Conservation (phyloP, 2,888 invertebrate species). For the Formica aserva region DNA sequence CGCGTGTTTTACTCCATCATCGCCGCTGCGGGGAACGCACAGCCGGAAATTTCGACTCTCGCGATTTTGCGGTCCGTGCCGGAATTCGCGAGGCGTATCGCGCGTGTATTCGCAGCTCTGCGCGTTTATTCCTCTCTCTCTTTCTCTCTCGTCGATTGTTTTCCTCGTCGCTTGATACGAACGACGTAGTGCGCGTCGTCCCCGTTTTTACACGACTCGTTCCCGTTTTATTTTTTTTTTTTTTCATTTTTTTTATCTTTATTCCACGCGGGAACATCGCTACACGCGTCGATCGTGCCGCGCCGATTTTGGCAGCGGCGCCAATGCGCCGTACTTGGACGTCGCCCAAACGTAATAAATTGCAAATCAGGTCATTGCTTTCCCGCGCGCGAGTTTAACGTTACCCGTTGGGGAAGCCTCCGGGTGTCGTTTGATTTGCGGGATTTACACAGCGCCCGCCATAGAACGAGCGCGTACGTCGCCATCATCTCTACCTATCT, state of each 20-base stretch:
- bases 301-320: slow-evolving; percentile 68
- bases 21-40: neutral
- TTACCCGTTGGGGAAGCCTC: slow-evolving; percentile 28
- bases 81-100: slow-evolving; percentile 25
- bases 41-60: slow-evolving; percentile 12
- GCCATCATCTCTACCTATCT: neutral
- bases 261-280: slow-evolving; percentile 5
- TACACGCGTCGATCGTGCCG: neutral
- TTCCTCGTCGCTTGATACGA: neutral
- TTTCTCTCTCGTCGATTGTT: neutral
- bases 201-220: neutral
- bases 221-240: neutral
- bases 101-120: neutral
- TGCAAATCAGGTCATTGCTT: slow-evolving; percentile 81
- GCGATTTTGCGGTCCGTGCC: slow-evolving; percentile 21
- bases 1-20: slow-evolving; percentile 13
- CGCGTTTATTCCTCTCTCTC: neutral
- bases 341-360: slow-evolving; percentile 79
- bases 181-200: neutral
- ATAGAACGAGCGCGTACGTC: slow-evolving; percentile 23
- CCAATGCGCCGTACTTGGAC: slow-evolving; percentile 77
- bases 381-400: slow-evolving; percentile 63
- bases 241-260: neutral
- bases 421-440: slow-evolving; percentile 39
- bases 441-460: slow-evolving; percentile 15